These are phyloP conservation scores for Nezara viridula DNA, from an alignment of 2,888 invertebrate genomes.

Conservation along the genomic window DNA sequence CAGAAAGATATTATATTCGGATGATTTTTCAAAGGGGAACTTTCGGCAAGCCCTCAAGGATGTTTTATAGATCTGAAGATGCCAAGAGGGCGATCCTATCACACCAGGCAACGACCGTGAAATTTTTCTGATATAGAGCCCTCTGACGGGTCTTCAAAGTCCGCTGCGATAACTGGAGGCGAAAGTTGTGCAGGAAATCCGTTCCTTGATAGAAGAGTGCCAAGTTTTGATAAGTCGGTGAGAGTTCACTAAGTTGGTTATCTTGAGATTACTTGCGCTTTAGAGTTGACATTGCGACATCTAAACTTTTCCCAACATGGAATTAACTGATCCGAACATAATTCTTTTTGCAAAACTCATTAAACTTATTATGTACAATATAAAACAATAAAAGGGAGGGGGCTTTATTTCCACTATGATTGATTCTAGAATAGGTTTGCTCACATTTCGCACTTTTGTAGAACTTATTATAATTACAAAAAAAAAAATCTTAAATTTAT, in stretches of 20 bases:
- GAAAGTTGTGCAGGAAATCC: conserved; percentile 42
- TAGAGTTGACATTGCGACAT: background rate
- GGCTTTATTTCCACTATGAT: background rate
- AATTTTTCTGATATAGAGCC: conserved; percentile 23
- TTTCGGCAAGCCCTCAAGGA: background rate
- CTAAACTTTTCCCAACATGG: conserved; percentile 15
- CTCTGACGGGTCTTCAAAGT: background rate
- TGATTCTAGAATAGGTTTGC: background rate
- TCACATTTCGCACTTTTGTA: too few species aligned
- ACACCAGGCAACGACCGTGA: background rate
- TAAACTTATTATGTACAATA: background rate
- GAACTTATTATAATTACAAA: too few species aligned
- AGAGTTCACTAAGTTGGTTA: conserved; percentile 37
- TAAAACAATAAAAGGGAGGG: background rate
- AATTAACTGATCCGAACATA: background rate
- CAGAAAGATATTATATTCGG: background rate
- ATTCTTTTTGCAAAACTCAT: background rate
- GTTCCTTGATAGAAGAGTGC: conserved; percentile 43
- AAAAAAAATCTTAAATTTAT: background rate
- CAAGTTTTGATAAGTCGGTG: conserved; percentile 30
- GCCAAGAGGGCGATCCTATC: background rate
- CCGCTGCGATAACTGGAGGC: background rate
- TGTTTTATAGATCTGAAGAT: background rate
- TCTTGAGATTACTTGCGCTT: conserved; percentile 37
- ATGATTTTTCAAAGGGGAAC: background rate